These are phyloP conservation scores for Sinodicranocentrus sp. DNA, from an alignment of 2,888 invertebrate species.

Conservation along the genomic window DNA sequence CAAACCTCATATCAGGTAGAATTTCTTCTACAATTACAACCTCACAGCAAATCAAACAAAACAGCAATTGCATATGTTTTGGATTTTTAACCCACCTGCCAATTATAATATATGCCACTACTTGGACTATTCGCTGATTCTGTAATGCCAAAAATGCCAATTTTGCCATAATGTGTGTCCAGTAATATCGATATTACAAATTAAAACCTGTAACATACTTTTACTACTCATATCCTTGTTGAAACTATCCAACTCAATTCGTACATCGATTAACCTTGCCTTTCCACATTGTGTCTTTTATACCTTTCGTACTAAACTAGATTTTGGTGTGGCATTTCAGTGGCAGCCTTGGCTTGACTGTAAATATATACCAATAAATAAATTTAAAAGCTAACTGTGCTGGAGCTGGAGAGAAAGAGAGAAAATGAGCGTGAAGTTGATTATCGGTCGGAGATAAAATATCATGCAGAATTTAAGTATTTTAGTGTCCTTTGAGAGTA, in stretches of 20 bases:
- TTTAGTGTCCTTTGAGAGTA: constrained; percentile 31
- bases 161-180: constrained; percentile 16
- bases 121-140: background rate
- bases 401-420: background rate
- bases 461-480: too few species aligned
- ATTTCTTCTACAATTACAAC: background rate
- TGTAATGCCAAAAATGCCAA: constrained; percentile 14
- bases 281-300: too few species aligned
- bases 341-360: background rate
- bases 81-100: constrained; percentile 47
- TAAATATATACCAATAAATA: too few species aligned
- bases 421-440: background rate
- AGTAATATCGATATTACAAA: background rate
- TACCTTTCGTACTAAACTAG: background rate
- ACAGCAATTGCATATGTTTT: constrained; percentile 34
- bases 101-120: constrained; percentile 36
- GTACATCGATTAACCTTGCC: too few species aligned
- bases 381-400: background rate
- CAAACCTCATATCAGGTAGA: constrained; percentile 63
- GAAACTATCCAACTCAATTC: too few species aligned
- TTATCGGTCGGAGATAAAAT: too few species aligned
- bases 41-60: constrained; percentile 34
- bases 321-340: constrained; percentile 17
- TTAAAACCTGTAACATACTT: constrained; percentile 2
- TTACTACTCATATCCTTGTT: too few species aligned